A percentile compares a stretch with the other conserved stretches of the same genome.
Evolutionary conservation across 2,113 vertebrate genomes (phyloP).

Genomic region (Bagarius yarrelli): DNA sequence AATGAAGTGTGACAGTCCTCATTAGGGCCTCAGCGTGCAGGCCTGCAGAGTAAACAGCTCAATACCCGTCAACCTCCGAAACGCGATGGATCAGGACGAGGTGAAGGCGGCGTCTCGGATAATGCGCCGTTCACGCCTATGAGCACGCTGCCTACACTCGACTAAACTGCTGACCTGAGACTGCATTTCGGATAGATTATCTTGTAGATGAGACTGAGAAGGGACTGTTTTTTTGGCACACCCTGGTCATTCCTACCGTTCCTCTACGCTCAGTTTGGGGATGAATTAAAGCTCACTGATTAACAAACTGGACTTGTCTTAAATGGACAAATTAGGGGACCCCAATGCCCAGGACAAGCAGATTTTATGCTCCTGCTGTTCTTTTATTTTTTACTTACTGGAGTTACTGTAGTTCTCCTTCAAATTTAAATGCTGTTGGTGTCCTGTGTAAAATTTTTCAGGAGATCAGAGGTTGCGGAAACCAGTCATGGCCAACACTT

Average conservation of each 20-base stretch:
- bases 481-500: neutral
- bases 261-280: neutral
- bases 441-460: too few species aligned
- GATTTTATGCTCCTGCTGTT: neutral
- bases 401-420: neutral
- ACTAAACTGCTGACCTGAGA: neutral
- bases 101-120: slow-evolving; percentile 1
- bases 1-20: slow-evolving; percentile 45
- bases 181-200: neutral
- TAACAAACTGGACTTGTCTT: neutral
- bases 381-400: neutral
- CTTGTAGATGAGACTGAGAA: neutral
- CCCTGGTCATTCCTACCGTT: too few species aligned
- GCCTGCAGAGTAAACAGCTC: slow-evolving; percentile 35
- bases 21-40: slow-evolving; percentile 26
- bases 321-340: neutral
- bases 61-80: slow-evolving; percentile 14
- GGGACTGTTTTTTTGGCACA: neutral
- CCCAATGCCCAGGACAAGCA: neutral
- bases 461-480: too few species aligned
- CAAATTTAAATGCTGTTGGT: too few species aligned
- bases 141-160: neutral
- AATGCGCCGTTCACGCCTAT: slow-evolving; percentile 1
- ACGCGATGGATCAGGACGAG: slow-evolving; percentile 2
- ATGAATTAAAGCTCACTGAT: neutral